phyloP scores from a whole-genome alignment of 1,140 invertebrate genomes.

The Drosophila sulfurigaster region DNA sequence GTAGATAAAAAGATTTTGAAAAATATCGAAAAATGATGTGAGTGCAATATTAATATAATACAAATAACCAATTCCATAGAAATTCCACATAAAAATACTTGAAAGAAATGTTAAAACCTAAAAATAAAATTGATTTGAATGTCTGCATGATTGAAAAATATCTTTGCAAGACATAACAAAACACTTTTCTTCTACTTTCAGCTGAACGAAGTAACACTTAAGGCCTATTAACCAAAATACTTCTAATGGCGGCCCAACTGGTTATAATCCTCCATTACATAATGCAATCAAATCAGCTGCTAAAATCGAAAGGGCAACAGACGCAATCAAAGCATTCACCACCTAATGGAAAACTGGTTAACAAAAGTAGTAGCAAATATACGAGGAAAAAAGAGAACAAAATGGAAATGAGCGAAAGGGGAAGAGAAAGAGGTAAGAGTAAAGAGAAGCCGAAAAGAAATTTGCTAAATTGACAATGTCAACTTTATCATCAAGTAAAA shows the following conservation, averaged over 20 bases:
- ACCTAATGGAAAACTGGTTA: constrained; percentile 66
- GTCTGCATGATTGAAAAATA: neutral
- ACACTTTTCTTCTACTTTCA: neutral
- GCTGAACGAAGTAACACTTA: neutral
- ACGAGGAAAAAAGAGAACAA: neutral
- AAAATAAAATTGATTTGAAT: neutral
- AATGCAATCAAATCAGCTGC: constrained; percentile 46
- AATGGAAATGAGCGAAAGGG: neutral
- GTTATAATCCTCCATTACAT: constrained; percentile 5
- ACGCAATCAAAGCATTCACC: constrained; percentile 61
- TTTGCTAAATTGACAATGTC: constrained; percentile 67
- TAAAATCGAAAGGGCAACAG: constrained; percentile 38
- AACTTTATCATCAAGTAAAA: constrained; percentile 76
- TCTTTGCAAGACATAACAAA: neutral
- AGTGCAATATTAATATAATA: no score
- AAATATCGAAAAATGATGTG: neutral
- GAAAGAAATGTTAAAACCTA: neutral
- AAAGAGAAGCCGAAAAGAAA: constrained; percentile 38
- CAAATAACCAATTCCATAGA: no score
- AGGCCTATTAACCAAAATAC: constrained; percentile 6
- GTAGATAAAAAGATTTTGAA: neutral
- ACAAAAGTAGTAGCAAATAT: constrained; percentile 14
- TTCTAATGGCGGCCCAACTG: neutral
- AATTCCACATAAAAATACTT: no score
- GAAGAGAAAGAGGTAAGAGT: neutral